Percentiles rank a stretch among this genome's conserved stretches.
Conservation (phyloP, 2,797 vertebrate genomes). For the Lagocephalus sceleratus region DNA sequence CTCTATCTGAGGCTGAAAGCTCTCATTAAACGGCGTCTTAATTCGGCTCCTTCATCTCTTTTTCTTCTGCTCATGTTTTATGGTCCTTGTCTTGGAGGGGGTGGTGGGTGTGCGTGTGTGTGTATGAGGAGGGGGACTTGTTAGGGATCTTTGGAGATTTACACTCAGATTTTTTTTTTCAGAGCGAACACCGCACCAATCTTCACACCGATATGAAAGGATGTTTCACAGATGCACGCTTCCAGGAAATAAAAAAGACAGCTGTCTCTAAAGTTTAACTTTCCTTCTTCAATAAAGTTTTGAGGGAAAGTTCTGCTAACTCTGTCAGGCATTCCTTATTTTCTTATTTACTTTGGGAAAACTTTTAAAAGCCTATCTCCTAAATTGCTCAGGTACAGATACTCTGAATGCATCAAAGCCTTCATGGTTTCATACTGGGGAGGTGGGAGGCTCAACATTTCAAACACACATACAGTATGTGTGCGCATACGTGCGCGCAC, state of each 20-base stretch:
- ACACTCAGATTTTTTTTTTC: slow-evolving; percentile 62
- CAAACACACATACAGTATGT: slow-evolving; percentile 38
- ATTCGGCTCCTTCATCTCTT: slow-evolving; percentile 67
- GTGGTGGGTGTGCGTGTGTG: too few species aligned
- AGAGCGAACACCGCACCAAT: slow-evolving; percentile 62
- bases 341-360: slow-evolving; percentile 68
- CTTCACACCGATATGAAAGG: slow-evolving; percentile 62
- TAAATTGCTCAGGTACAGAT: slow-evolving; percentile 71
- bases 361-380: slow-evolving; percentile 69
- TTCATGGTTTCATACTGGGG: slow-evolving; percentile 45
- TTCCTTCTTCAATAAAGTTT: slow-evolving; percentile 52
- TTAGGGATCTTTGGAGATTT: slow-evolving; percentile 75
- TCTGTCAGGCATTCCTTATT: slow-evolving; percentile 62
- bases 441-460: slow-evolving; percentile 50
- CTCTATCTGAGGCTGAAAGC: slow-evolving; percentile 65
- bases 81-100: slow-evolving; percentile 63
- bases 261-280: slow-evolving; percentile 60
- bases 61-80: slow-evolving; percentile 66
- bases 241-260: slow-evolving; percentile 46
- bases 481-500: slow-evolving; percentile 18
- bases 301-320: slow-evolving; percentile 52
- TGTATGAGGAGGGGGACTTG: slow-evolving; percentile 69
- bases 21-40: slow-evolving; percentile 71
- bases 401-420: slow-evolving; percentile 75
- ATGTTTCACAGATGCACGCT: slow-evolving; percentile 61